These are phyloP conservation scores for Grammomys dolichurus DNA, from an alignment of 2,113 vertebrate species.

Conservation along the genomic window DNA sequence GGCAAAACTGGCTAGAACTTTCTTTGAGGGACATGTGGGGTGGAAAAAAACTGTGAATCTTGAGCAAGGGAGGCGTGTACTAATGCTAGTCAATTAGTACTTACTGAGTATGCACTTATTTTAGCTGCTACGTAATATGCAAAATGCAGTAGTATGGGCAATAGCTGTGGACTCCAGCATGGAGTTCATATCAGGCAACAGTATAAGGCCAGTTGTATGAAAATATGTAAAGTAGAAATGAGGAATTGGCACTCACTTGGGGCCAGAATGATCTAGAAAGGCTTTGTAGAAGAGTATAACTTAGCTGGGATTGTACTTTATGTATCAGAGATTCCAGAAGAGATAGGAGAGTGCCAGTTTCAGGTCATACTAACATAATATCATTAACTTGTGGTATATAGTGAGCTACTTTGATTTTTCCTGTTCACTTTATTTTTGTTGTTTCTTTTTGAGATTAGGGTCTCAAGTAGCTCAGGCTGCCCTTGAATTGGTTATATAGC, in stretches of 20 bases:
- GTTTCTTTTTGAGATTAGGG: neutral
- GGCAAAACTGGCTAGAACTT: constrained; percentile 57
- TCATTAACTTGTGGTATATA: neutral
- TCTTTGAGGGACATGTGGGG: constrained; percentile 58
- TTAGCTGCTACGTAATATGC: neutral
- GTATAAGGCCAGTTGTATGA: neutral
- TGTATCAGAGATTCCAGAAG: neutral
- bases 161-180: neutral
- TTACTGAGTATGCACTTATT: constrained; percentile 19
- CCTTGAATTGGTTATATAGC: neutral
- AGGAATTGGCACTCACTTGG: neutral
- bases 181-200: neutral
- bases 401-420: constrained; percentile 10
- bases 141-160: neutral
- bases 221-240: neutral
- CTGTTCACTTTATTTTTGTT: neutral
- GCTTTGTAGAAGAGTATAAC: constrained; percentile 2
- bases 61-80: constrained; percentile 36
- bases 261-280: neutral
- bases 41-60: neutral
- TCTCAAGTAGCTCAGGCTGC: neutral
- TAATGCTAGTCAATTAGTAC: constrained; percentile 2
- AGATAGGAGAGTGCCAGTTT: neutral
- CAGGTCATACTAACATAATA: neutral
- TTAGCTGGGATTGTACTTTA: neutral